These are phyloP conservation scores for Leptobrachium leishanense DNA, from an alignment of 2,113 vertebrate genomes.

Conservation along the genomic window DNA sequence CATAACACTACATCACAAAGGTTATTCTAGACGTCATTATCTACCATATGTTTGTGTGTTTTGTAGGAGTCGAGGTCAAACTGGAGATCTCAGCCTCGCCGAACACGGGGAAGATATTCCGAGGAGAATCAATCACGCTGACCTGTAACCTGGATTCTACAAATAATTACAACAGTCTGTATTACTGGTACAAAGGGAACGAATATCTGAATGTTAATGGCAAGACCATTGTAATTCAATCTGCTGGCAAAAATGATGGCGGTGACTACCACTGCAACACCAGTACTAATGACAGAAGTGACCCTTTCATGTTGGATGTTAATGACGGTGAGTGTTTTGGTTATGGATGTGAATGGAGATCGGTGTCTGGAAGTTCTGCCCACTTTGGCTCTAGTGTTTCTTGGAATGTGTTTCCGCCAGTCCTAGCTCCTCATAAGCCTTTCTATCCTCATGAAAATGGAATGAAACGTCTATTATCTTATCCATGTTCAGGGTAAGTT, in stretches of 20 bases:
- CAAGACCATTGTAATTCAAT: background rate
- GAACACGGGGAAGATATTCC: background rate
- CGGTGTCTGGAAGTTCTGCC: too few species aligned
- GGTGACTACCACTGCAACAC: conserved; percentile 20
- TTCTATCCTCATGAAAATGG: too few species aligned
- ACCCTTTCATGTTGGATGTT: background rate
- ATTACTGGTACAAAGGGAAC: conserved; percentile 25
- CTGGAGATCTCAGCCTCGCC: background rate
- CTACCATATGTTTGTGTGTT: too few species aligned
- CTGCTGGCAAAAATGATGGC: background rate
- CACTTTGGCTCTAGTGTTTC: too few species aligned
- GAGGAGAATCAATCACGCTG: background rate
- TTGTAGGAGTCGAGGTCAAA: background rate
- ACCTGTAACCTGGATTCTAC: background rate
- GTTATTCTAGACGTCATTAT: too few species aligned
- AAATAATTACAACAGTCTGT: background rate
- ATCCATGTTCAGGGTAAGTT: too few species aligned
- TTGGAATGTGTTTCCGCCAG: too few species aligned
- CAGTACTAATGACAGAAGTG: background rate
- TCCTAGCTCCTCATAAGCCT: too few species aligned
- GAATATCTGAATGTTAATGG: rapidly evolving
- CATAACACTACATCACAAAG: too few species aligned
- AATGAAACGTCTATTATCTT: too few species aligned
- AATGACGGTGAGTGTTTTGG: conserved; percentile 12
- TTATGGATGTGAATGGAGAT: too few species aligned